A percentile compares a stretch with the other conserved stretches of the same genome.
phyloP scores from a whole-genome alignment of 2,888 invertebrate species.

The Xestia rhomboidea region DNA sequence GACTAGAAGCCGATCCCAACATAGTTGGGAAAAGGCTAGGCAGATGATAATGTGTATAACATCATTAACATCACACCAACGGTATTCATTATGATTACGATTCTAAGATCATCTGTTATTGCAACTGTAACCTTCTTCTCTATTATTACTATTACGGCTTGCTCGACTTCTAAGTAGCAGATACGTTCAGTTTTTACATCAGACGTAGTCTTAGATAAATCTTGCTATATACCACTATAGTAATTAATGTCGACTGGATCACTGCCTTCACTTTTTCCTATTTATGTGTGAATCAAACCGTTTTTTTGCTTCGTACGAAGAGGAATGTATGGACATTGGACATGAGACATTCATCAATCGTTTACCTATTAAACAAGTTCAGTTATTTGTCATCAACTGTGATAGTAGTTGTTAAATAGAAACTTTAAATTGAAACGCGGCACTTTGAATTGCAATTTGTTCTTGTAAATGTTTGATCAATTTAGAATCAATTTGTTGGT shows the following conservation, averaged over 20 bases:
- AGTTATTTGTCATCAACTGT: slow-evolving; percentile 48
- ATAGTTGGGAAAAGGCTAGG: no score
- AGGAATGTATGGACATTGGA: slow-evolving; percentile 50
- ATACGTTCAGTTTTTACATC: slow-evolving; percentile 40
- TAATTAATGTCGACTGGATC: slow-evolving; percentile 53
- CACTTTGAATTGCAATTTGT: slow-evolving; percentile 30
- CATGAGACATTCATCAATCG: slow-evolving; percentile 50
- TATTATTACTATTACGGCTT: slow-evolving; percentile 34
- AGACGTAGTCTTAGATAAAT: slow-evolving; percentile 35
- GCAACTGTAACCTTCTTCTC: slow-evolving; percentile 29
- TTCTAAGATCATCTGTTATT: slow-evolving; percentile 12
- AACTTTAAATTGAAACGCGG: slow-evolving; percentile 31
- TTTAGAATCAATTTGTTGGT: slow-evolving; percentile 9
- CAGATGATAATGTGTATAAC: no score
- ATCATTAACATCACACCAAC: slow-evolving; percentile 6
- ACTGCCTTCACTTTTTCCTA: slow-evolving; percentile 54
- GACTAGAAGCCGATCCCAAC: no score
- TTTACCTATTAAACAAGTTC: slow-evolving; percentile 43
- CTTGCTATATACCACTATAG: slow-evolving; percentile 40
- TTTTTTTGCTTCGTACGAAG: slow-evolving; percentile 46
- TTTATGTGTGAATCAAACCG: slow-evolving; percentile 50
- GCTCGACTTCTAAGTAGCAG: slow-evolving; percentile 33
- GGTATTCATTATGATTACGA: slow-evolving; percentile 20
- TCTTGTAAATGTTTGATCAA: slow-evolving; percentile 36
- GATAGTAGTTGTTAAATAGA: slow-evolving; percentile 36